Evolutionary conservation across 2,797 vertebrate genomes (phyloP).

Genomic region (Lacerta viridis): DNA sequence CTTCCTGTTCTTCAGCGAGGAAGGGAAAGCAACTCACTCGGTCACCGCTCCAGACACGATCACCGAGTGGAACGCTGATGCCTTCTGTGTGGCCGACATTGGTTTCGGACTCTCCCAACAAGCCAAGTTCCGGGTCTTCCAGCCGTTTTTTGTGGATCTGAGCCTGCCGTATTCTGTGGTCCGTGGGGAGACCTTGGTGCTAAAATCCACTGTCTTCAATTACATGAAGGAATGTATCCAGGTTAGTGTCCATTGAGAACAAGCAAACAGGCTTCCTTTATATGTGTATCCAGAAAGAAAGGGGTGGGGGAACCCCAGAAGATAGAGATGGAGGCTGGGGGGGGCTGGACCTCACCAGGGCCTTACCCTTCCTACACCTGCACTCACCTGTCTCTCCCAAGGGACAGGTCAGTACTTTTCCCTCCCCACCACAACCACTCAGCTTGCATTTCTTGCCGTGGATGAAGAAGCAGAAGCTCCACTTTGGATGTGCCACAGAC

Average conservation of each 20-base stretch:
- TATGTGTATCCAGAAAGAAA: background rate
- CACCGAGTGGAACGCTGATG: slow-evolving; percentile 60
- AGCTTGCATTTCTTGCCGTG: background rate
- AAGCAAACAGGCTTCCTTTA: background rate
- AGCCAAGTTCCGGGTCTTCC: slow-evolving; percentile 78
- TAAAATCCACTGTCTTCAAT: slow-evolving; percentile 85
- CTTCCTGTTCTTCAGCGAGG: slow-evolving; percentile 49
- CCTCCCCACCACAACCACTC: no score
- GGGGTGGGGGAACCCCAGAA: no score
- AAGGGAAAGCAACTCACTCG: slow-evolving; percentile 34
- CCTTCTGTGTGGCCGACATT: slow-evolving; percentile 57
- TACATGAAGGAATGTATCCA: slow-evolving; percentile 84
- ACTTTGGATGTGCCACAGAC: background rate
- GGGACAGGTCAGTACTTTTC: no score
- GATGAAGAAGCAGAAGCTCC: background rate
- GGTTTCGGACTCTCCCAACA: slow-evolving; percentile 83
- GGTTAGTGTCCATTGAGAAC: slow-evolving; percentile 69
- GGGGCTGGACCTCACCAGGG: background rate
- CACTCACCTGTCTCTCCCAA: background rate
- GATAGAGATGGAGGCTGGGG: background rate
- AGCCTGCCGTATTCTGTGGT: slow-evolving; percentile 85
- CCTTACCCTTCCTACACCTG: background rate
- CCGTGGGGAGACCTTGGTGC: slow-evolving; percentile 83
- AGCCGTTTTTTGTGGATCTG: slow-evolving; percentile 86
- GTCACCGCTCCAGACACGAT: slow-evolving; percentile 58